Conservation (phyloP, 2,888 invertebrate genomes). For the Leptopilina syphax region DNA sequence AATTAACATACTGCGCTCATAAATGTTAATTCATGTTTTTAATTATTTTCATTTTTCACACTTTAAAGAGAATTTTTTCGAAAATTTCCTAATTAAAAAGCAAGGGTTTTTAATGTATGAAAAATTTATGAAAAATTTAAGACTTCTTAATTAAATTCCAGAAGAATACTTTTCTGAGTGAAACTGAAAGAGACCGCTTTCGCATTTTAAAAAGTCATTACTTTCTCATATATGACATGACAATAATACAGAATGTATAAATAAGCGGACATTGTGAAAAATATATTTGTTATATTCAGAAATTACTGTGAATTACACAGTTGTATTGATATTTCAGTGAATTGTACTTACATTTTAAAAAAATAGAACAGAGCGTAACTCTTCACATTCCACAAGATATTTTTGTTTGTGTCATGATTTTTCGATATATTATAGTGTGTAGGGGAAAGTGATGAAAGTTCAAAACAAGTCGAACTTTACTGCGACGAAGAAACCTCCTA, state of each 20-base stretch:
- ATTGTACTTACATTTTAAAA: neutral
- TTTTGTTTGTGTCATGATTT: constrained; percentile 14
- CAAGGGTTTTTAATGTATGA: too few relatives aligned
- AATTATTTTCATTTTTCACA: too few relatives aligned
- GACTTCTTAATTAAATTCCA: neutral
- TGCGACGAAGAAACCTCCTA: constrained; percentile 13
- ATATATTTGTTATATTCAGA: too few relatives aligned
- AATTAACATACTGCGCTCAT: too few relatives aligned
- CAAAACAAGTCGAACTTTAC: constrained; percentile 18
- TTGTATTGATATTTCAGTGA: neutral
- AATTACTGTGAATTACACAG: too few relatives aligned
- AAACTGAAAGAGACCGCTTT: neutral
- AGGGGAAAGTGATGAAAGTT: constrained; percentile 25
- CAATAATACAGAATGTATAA: constrained; percentile 19
- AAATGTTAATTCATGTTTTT: too few relatives aligned
- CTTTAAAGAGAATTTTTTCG: too few relatives aligned
- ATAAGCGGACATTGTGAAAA: neutral
- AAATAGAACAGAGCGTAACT: neutral
- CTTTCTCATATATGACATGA: constrained; percentile 26
- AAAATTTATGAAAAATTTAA: neutral
- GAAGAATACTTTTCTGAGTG: neutral
- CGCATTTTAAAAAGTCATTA: constrained; percentile 7
- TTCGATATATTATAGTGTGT: neutral
- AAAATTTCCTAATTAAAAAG: too few relatives aligned
- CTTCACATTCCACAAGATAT: constrained; percentile 9